These are phyloP conservation scores for Carlito syrichta DNA, from an alignment of 2,113 vertebrate species.

Conservation along the genomic window DNA sequence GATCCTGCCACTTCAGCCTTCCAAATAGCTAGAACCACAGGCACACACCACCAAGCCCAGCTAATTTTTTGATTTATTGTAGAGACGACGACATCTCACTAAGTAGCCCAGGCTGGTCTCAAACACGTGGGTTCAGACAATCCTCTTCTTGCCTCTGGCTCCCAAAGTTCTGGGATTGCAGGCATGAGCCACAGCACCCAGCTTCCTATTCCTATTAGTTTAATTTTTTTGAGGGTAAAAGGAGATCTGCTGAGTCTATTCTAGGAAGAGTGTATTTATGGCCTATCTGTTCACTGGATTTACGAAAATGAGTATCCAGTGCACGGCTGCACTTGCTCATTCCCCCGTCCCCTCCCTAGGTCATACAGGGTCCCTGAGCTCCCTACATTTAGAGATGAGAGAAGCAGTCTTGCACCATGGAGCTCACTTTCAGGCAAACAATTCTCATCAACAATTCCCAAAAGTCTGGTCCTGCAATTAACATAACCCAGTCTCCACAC, in stretches of 20 bases:
- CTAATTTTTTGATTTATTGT: too few relatives aligned
- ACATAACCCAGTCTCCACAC: not conserved
- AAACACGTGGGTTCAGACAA: too few relatives aligned
- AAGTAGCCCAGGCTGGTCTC: too few relatives aligned
- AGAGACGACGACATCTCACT: too few relatives aligned
- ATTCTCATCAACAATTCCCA: not conserved
- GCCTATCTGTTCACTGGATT: not conserved
- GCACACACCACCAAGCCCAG: too few relatives aligned
- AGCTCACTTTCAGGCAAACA: not conserved
- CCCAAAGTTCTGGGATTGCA: too few relatives aligned
- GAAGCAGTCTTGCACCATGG: not conserved
- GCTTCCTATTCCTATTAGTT: not conserved
- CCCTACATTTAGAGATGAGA: not conserved
- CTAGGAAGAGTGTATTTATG: not conserved
- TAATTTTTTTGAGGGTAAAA: not conserved
- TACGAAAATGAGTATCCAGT: not conserved
- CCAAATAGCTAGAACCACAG: too few relatives aligned
- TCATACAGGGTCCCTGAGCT: not conserved
- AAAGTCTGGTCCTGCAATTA: not conserved
- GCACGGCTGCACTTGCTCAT: not conserved
- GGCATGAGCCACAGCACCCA: too few relatives aligned
- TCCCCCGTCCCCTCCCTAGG: not conserved
- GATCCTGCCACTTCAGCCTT: too few relatives aligned
- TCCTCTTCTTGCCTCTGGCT: too few relatives aligned
- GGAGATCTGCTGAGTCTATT: not conserved